Evolutionary conservation across 1,140 invertebrate genomes (phyloP).

Genomic region (Lordiphosa mommai): DNA sequence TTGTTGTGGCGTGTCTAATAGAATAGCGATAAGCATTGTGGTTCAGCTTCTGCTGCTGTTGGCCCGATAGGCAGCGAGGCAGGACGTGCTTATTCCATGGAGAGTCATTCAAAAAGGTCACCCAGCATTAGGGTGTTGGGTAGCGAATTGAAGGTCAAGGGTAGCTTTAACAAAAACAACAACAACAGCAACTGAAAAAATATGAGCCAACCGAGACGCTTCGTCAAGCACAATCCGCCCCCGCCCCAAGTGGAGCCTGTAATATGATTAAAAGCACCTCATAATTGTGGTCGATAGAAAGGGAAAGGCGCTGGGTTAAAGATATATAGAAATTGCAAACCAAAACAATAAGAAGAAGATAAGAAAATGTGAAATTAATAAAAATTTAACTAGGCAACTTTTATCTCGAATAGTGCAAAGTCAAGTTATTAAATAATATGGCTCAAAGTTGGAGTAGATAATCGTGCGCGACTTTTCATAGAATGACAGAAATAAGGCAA

Average conservation of each 20-base stretch:
- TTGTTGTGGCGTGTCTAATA: slow-evolving; percentile 50
- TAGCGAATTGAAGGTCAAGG: slow-evolving; percentile 58
- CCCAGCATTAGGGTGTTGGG: slow-evolving; percentile 20
- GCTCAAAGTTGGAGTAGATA: no score
- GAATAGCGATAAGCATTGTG: slow-evolving; percentile 66
- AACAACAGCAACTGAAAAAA: slow-evolving; percentile 21
- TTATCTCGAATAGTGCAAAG: no score
- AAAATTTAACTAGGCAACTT: no score
- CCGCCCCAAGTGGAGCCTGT: slow-evolving; percentile 1
- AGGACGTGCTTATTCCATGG: slow-evolving; percentile 52
- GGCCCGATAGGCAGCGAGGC: slow-evolving; percentile 36
- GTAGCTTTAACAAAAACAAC: slow-evolving; percentile 13
- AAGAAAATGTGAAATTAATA: not conserved
- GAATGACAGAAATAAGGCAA: no score
- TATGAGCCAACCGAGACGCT: slow-evolving; percentile 52
- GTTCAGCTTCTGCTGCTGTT: slow-evolving; percentile 9
- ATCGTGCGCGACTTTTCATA: no score
- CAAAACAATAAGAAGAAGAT: not conserved
- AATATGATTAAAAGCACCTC: slow-evolving; percentile 74
- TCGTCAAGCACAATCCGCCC: slow-evolving; percentile 31
- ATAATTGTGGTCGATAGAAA: slow-evolving; percentile 62
- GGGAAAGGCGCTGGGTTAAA: not conserved
- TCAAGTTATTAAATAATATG: no score
- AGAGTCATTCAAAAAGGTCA: slow-evolving; percentile 74
- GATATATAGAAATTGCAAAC: slow-evolving; percentile 4